A percentile compares a stretch with the other conserved stretches of the same genome.
phyloP scores from a whole-genome alignment of 2,113 vertebrate genomes.

The Corydoras maculifer region DNA sequence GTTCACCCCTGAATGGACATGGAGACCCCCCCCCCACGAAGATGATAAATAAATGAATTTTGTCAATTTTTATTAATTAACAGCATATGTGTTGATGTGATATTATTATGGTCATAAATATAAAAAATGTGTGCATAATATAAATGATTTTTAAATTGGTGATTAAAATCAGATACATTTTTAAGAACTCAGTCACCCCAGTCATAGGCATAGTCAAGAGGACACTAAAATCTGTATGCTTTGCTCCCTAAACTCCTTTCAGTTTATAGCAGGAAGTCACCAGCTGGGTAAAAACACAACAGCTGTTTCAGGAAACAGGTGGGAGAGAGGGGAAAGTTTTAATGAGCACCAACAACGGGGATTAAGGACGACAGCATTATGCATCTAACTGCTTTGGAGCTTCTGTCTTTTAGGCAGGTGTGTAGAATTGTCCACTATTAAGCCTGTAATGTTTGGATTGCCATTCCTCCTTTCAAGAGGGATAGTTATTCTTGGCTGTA shows the following conservation, averaged over 20 bases:
- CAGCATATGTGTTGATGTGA: no score
- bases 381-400: slow-evolving; percentile 50
- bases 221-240: slow-evolving; percentile 1
- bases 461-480: slow-evolving; percentile 48
- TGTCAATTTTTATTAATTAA: no score
- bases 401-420: slow-evolving; percentile 18
- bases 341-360: slow-evolving; percentile 52
- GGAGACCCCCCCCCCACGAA: no score
- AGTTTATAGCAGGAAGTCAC: no score
- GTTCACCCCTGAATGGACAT: no score
- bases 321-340: slow-evolving; percentile 55
- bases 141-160: no score
- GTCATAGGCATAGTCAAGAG: not conserved
- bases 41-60: no score
- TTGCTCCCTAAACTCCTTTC: no score
- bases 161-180: no score
- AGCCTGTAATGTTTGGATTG: slow-evolving; percentile 34
- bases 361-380: slow-evolving; percentile 51
- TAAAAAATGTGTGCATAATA: no score
- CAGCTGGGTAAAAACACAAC: slow-evolving; percentile 34
- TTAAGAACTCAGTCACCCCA: no score
- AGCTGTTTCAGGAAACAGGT: slow-evolving; percentile 61
- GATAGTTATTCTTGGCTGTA: slow-evolving; percentile 49
- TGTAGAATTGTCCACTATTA: slow-evolving; percentile 25
- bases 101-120: no score